Evolutionary conservation across 1,140 invertebrate genomes (phyloP).

Genomic region (Heliconius eleuchia): DNA sequence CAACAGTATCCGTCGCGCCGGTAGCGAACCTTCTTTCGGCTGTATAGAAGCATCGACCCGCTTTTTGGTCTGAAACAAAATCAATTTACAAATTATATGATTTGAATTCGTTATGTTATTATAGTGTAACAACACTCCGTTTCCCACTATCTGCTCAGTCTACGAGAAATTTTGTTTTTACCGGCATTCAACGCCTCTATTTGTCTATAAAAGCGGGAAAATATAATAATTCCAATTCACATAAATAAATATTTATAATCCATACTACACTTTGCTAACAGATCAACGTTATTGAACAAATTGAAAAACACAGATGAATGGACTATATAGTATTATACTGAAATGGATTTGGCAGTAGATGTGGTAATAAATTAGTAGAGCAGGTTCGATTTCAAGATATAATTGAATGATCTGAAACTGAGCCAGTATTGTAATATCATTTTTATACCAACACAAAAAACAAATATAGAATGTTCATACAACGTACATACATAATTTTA

Average conservation of each 20-base stretch:
- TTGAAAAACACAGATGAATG: constrained; percentile 39
- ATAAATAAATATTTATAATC: neutral
- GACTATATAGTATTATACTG: constrained; percentile 38
- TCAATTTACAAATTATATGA: neutral
- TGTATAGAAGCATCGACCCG: constrained; percentile 98
- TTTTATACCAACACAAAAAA: neutral
- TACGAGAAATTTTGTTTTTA: too few species aligned
- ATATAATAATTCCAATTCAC: too few species aligned
- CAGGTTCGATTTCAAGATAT: constrained; percentile 31
- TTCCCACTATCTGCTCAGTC: too few species aligned
- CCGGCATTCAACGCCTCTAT: too few species aligned
- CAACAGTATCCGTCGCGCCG: constrained; percentile 98
- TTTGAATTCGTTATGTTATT: too few species aligned
- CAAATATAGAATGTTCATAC: neutral
- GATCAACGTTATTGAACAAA: neutral
- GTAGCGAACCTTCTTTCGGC: constrained; percentile 97
- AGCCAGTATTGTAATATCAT: constrained; percentile 42
- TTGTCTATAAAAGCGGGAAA: too few species aligned
- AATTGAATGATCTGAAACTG: constrained; percentile 45
- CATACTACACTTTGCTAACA: neutral
- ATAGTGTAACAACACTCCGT: too few species aligned
- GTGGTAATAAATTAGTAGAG: constrained; percentile 41
- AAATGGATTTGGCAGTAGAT: constrained; percentile 47
- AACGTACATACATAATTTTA: too few species aligned
- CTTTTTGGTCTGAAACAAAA: constrained; percentile 91